A percentile compares a stretch with the other conserved stretches of the same genome.
Evolutionary conservation across 2,113 vertebrate genomes (phyloP).

Genomic region (Paramormyrops kingsleyae): DNA sequence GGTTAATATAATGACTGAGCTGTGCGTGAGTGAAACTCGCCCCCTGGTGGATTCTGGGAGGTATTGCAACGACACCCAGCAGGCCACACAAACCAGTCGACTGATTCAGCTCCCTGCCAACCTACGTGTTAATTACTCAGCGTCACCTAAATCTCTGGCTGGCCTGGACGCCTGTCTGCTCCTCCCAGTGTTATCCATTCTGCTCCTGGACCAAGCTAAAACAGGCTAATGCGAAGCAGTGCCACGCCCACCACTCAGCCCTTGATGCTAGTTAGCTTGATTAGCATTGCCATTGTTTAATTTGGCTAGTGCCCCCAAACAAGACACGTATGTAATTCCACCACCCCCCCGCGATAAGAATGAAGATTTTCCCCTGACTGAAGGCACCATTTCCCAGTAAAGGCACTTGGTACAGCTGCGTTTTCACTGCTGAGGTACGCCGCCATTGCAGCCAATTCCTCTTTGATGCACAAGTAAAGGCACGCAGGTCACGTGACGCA

Average conservation of each 20-base stretch:
- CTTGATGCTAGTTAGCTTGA: neutral
- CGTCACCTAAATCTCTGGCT: neutral
- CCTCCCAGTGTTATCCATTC: neutral
- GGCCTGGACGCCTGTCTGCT: neutral
- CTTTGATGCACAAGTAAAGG: neutral
- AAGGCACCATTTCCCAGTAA: neutral
- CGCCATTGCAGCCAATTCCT: neutral
- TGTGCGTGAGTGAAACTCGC: neutral
- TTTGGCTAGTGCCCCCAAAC: neutral
- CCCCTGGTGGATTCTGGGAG: slow-evolving; percentile 6
- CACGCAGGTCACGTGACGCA: neutral
- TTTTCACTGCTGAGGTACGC: neutral
- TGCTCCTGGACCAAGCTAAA: neutral
- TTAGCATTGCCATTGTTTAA: neutral
- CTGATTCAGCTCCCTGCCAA: neutral
- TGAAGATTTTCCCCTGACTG: neutral
- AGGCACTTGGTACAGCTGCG: neutral
- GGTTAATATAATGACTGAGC: neutral
- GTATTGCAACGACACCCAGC: neutral
- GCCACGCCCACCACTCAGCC: neutral
- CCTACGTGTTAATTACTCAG: neutral
- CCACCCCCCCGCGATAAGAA: neutral
- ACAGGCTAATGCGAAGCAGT: neutral
- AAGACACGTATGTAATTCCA: neutral
- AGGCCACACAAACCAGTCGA: neutral